phyloP scores from a whole-genome alignment of 2,113 vertebrate genomes.

The Poecile atricapillus region DNA sequence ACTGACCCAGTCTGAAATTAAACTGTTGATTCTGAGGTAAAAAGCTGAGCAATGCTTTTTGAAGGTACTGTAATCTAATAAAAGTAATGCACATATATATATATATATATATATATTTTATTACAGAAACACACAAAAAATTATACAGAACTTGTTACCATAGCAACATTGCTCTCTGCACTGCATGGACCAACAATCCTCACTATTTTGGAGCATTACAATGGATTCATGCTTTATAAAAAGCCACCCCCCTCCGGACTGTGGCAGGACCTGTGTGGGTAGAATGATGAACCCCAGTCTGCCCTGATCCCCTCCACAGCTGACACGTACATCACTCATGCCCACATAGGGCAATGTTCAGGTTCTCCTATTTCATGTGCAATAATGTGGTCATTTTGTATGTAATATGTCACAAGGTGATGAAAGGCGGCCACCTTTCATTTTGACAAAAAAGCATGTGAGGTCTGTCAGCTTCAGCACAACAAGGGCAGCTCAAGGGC shows the following conservation, averaged over 20 bases:
- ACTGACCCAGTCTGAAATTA: background rate
- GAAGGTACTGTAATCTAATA: conserved; percentile 1
- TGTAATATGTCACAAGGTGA: background rate
- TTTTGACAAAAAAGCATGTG: conserved; percentile 17
- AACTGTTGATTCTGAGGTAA: conserved; percentile 23
- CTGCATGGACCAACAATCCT: background rate
- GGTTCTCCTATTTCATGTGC: background rate
- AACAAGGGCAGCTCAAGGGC: conserved; percentile 44
- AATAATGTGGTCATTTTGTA: background rate
- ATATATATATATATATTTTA: background rate
- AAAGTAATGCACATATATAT: background rate
- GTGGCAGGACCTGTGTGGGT: background rate
- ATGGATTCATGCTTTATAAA: background rate
- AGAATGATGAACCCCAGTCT: background rate
- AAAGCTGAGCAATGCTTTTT: conserved; percentile 33
- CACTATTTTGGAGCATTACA: conserved; percentile 37
- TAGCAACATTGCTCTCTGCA: conserved; percentile 48
- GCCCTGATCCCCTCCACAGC: background rate
- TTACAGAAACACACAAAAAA: conserved; percentile 23
- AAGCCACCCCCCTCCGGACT: background rate
- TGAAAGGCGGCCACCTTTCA: conserved; percentile 20
- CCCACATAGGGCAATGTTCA: background rate
- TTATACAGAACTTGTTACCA: conserved; percentile 30
- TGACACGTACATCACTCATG: background rate
- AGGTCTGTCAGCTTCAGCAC: background rate